These are phyloP conservation scores for Coendou prehensilis DNA, from an alignment of 2,797 vertebrate genomes.

Conservation along the genomic window DNA sequence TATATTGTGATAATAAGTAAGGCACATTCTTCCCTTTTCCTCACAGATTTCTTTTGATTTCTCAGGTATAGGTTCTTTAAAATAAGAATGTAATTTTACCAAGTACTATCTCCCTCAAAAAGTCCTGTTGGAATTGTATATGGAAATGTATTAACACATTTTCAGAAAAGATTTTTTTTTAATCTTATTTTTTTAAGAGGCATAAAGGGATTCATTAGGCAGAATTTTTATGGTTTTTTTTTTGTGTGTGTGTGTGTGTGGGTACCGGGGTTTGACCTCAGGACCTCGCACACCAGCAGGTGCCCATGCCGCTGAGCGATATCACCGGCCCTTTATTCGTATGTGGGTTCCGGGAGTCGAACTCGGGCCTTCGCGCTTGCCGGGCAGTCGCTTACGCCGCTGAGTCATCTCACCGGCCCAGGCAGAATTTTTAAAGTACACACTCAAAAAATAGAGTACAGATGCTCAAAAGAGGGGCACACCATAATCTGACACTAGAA, in stretches of 20 bases:
- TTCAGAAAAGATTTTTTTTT: neutral
- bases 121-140: slow-evolving; percentile 6
- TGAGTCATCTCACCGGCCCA: neutral
- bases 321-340: too few relatives aligned
- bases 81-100: slow-evolving; percentile 53
- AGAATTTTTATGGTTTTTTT: neutral
- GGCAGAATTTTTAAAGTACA: neutral
- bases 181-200: neutral
- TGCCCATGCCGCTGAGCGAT: too few relatives aligned
- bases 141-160: slow-evolving; percentile 32
- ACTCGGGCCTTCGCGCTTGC: too few relatives aligned
- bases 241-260: too few relatives aligned
- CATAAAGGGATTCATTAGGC: neutral
- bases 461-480: neutral
- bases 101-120: neutral
- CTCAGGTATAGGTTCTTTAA: slow-evolving; percentile 58
- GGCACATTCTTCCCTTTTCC: neutral
- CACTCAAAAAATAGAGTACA: neutral
- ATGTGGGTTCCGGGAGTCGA: too few relatives aligned
- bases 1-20: slow-evolving; percentile 20
- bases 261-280: too few relatives aligned
- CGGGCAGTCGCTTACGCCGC: too few relatives aligned
- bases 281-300: too few relatives aligned
- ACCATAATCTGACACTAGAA: neutral
- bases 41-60: slow-evolving; percentile 43